Evolutionary conservation across 2,888 invertebrate species (phyloP).

Genomic region (Dryadula phaetusa): DNA sequence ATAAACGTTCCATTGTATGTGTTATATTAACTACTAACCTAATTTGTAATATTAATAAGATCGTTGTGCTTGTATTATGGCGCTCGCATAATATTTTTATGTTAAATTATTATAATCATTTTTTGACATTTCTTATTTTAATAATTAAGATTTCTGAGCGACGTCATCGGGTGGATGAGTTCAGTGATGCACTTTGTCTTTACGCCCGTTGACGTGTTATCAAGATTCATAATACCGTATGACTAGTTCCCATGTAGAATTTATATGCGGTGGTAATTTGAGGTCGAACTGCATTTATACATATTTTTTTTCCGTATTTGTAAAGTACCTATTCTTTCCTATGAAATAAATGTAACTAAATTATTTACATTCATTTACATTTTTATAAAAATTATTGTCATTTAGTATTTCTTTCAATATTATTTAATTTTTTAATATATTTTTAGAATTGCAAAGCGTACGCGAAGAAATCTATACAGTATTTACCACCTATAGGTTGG

Average conservation of each 20-base stretch:
- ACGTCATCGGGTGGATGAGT: neutral
- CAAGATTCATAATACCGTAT: neutral
- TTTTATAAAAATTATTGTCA: no score
- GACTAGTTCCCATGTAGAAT: neutral
- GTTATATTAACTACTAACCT: no score
- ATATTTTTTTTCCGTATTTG: neutral
- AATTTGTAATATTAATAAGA: no score
- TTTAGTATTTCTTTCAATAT: neutral
- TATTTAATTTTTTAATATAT: slow-evolving; percentile 32
- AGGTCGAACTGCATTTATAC: no score
- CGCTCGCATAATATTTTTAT: no score
- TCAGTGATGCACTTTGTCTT: neutral
- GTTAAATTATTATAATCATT: no score
- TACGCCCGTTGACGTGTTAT: neutral
- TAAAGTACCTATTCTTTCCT: no score
- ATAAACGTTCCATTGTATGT: no score
- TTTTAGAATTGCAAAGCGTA: slow-evolving; percentile 96
- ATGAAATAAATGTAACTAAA: no score
- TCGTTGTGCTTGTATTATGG: no score
- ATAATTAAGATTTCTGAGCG: neutral
- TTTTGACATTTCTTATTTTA: no score
- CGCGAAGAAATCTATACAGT: slow-evolving; percentile 95
- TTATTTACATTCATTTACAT: no score
- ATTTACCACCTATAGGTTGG: slow-evolving; percentile 97
- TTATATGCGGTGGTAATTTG: neutral